A percentile compares a stretch with the other conserved stretches of the same genome.
These are phyloP conservation scores for Lipophrys pholis DNA, from an alignment of 2,113 vertebrate species.

Conservation along the genomic window DNA sequence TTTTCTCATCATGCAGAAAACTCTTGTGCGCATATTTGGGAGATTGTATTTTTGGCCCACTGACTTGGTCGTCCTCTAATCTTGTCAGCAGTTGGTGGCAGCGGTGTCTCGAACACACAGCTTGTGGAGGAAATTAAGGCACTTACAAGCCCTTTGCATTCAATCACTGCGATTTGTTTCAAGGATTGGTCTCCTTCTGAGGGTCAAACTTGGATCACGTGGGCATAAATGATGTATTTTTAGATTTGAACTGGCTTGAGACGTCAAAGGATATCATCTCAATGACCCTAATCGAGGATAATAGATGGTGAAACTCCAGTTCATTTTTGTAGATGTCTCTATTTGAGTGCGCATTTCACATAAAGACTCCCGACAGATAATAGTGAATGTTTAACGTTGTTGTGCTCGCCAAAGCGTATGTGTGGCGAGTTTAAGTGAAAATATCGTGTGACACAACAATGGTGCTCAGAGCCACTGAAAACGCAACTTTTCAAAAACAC, in stretches of 20 bases:
- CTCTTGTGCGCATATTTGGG: neutral
- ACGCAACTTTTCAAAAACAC: too few relatives aligned
- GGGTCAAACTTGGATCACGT: neutral
- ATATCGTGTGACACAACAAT: too few relatives aligned
- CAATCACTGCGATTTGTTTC: neutral
- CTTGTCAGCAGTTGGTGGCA: neutral
- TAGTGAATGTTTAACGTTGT: neutral
- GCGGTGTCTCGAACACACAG: neutral
- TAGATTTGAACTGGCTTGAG: neutral
- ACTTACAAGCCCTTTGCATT: neutral
- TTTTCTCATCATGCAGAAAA: neutral
- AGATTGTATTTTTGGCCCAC: neutral
- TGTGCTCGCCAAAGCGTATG: neutral
- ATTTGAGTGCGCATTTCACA: neutral
- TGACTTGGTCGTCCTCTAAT: neutral
- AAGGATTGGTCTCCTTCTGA: neutral
- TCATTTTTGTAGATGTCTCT: too few relatives aligned
- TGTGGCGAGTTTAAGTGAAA: neutral
- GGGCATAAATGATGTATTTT: neutral
- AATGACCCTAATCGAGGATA: neutral
- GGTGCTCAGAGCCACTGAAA: too few relatives aligned
- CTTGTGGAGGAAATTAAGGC: neutral
- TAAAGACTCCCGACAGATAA: neutral
- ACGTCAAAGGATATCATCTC: neutral
- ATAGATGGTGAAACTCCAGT: neutral